Base-by-base conservation (phyloP, 2,113 vertebrate species). In the Castor canadensis region DNA sequence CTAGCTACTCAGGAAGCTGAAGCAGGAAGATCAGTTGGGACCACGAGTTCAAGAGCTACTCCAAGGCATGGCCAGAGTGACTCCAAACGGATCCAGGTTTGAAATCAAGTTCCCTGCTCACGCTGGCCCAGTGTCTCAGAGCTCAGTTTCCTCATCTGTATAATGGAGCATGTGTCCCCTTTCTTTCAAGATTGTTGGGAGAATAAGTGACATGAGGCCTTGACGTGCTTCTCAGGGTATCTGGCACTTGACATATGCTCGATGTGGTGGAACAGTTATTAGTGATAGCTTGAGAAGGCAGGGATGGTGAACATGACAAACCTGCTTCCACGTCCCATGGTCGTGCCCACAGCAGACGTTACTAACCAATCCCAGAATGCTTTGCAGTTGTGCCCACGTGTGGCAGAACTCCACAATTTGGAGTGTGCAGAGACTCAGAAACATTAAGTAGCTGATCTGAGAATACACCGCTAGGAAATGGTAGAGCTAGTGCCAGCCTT, bases 121-220 rank as follows among this genome's bases (percentile, higher is more conserved):
- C 11, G 10, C 16, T 3, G 3, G 56, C 75, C 54, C 77, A 45
- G 13, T 1, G 4, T 73, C 64, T 75, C 81, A 93, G 60, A 76
- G 40, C 60, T 85, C 54, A 8, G 24, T 87, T 66, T 77, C 60
- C n/a, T n/a, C n/a, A n/a, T 40, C 38, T 71, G 2, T 56, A 56
- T 85, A 76, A 58, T 64, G 32, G 45, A 71, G 75, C 86, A 1
- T 66, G 35, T 85, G 58, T 56, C 52, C 30, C 58, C 40, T 60
- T 13, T 90, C 64, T 76, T 89, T 75, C 43, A 85, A 71, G 45
- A 30, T 47, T 67, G 52, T 66, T 87, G 73, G 32, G 38, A 92
- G 54, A 40, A n/a, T 67, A 22, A 73, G 32, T 54, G 47, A 84
- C 67, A 38, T 26, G 26, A 24, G 35, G 40, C n/a, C 64, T 79